Base-by-base conservation (phyloP, 35 echinoderm and acorn worm genomes). In the Lytechinus variegatus region DNA sequence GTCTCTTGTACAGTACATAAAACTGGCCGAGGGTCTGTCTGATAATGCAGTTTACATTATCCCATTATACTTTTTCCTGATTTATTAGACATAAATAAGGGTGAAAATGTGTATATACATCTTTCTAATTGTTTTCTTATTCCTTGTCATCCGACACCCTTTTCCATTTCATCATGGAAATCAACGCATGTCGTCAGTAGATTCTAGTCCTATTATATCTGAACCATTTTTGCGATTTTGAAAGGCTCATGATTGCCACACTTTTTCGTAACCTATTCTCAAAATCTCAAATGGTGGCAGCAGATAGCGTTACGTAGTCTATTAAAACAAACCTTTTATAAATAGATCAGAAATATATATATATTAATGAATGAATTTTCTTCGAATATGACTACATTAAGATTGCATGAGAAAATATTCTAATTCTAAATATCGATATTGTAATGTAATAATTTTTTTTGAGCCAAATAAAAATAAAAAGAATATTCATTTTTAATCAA, bases 161-260 rank as follows among this genome's bases (percentile, higher is more conserved):
- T 44, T 44, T 44, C 33, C 33, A 44, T 44, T 44, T 44, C 33
- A 44, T 44, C 33, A 44, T 44, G 33, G 33, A 44, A 44, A 44
- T 44, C 33, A 44, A 44, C 33, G 33, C 33, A 44, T 44, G 1
- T 44, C 33, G 33, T 44, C 33, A 44, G 33, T 44, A 44, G 33
- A 44, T 44, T 44, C 33, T 44, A 1, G 33, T 44, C 33, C 33
- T 44, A 44, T 44, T 44, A 44, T 44, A 44, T 44, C 33, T 44
- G 33, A 44, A 44, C 33, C 33, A 44, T 44, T 44, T 44, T 44
- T 44, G 33, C 56, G 13, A 88, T 27, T 90, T 90, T 19, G 88
- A 90, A 54, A 44, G 88, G 28, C 88, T 90, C 28, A 29, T 90
- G 14, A 58, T 90, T 90, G 28, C 88, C 88, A 90, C 88, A 51